Evolutionary conservation across 2,888 invertebrate species (phyloP).

Genomic region (Lasioglossum malachurum): DNA sequence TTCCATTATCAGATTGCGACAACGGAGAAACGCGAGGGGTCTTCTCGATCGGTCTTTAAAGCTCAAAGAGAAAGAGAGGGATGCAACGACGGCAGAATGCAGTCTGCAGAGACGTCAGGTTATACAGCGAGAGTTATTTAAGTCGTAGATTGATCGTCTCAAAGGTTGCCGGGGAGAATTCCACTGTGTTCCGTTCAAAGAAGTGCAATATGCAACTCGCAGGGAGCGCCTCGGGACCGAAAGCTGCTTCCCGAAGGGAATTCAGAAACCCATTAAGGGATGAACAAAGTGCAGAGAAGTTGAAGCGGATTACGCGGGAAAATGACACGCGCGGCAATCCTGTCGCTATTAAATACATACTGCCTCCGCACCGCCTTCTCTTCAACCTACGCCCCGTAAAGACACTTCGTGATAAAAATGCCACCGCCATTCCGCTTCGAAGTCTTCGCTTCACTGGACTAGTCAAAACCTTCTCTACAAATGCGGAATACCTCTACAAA

Average conservation of each 20-base stretch:
- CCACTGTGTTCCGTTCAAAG: background rate
- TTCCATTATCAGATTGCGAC: background rate
- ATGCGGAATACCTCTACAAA: background rate
- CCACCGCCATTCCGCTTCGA: background rate
- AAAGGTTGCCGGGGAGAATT: background rate
- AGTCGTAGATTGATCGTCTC: conserved; percentile 17
- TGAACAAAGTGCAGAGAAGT: background rate
- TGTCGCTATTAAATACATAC: conserved; percentile 7
- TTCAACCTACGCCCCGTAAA: background rate
- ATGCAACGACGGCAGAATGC: background rate
- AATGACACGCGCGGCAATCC: conserved; percentile 12
- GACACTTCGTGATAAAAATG: background rate
- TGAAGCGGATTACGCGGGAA: background rate
- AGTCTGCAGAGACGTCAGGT: background rate
- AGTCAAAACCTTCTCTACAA: too few relatives aligned
- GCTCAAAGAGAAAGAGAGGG: background rate
- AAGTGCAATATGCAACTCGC: background rate
- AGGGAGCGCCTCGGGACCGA: background rate
- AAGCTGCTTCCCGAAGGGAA: conserved; percentile 1
- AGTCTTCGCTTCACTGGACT: too few relatives aligned
- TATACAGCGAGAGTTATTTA: conserved; percentile 11
- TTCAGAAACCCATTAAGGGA: conserved; percentile 3
- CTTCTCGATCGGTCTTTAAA: background rate
- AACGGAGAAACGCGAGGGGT: background rate
- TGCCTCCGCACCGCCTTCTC: background rate